phyloP scores from a whole-genome alignment of 2,888 invertebrate genomes.

The Eledone cirrhosa region DNA sequence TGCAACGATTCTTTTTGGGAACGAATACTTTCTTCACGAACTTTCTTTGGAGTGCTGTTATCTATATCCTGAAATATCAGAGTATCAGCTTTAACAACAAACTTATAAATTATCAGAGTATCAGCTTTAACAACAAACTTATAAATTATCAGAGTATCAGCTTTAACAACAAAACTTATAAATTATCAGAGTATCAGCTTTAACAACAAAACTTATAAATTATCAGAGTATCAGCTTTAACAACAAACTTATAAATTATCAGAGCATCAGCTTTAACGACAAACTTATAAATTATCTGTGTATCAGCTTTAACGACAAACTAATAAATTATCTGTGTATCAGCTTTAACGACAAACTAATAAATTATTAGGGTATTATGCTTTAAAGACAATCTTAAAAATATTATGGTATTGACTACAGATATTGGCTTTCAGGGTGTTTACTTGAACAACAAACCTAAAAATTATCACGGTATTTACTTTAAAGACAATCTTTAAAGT shows the following conservation, averaged over 20 bases:
- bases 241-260: neutral
- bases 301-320: neutral
- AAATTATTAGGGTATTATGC: neutral
- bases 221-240: neutral
- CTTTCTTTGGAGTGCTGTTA: slow-evolving; percentile 59
- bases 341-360: slow-evolving; percentile 31
- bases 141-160: neutral
- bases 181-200: neutral
- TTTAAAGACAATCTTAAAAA: too few species aligned
- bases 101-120: neutral
- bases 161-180: neutral
- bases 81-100: too few species aligned
- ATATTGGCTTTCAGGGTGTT: too few species aligned
- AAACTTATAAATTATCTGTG: neutral
- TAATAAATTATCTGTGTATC: neutral
- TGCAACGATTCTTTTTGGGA: slow-evolving; percentile 86
- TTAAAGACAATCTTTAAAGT: neutral
- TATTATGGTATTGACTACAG: too few species aligned
- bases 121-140: neutral
- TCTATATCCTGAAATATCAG: slow-evolving; percentile 47
- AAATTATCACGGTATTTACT: neutral
- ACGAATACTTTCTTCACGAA: slow-evolving; percentile 58
- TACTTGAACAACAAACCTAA: too few species aligned
- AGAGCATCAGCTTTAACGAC: neutral
- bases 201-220: slow-evolving; percentile 35